A percentile compares a stretch with the other conserved stretches of the same genome.
phyloP scores from a whole-genome alignment of 2,797 vertebrate genomes.

The Scolopax rusticola region DNA sequence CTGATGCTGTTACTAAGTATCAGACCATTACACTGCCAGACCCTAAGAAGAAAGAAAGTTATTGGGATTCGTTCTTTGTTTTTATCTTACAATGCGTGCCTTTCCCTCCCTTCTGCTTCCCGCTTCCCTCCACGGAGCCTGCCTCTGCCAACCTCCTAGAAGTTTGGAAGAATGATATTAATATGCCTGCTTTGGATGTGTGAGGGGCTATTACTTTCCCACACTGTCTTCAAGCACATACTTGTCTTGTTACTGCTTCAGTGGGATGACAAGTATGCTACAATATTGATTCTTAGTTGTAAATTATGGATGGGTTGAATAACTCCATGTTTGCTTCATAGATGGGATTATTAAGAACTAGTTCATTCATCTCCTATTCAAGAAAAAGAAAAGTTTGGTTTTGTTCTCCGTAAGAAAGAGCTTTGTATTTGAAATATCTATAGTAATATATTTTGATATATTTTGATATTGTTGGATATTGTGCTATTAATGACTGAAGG shows the following conservation, averaged over 20 bases:
- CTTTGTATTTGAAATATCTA: neutral
- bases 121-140: neutral
- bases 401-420: neutral
- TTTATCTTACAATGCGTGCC: neutral
- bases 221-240: neutral
- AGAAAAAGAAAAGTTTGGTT: neutral
- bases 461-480: neutral
- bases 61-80: neutral
- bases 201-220: neutral
- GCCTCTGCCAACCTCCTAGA: neutral
- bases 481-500: neutral
- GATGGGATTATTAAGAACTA: neutral
- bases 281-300: neutral
- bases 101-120: neutral
- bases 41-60: neutral
- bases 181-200: neutral
- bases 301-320: neutral
- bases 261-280: neutral
- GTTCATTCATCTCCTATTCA: neutral
- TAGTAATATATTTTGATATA: neutral
- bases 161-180: neutral
- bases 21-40: neutral
- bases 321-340: neutral
- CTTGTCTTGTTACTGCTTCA: neutral
- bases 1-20: neutral